Evolutionary conservation across 2,113 vertebrate species (phyloP), one percentile per base, ranked within the genome.

Genomic region (Cisticola juncidis): DNA sequence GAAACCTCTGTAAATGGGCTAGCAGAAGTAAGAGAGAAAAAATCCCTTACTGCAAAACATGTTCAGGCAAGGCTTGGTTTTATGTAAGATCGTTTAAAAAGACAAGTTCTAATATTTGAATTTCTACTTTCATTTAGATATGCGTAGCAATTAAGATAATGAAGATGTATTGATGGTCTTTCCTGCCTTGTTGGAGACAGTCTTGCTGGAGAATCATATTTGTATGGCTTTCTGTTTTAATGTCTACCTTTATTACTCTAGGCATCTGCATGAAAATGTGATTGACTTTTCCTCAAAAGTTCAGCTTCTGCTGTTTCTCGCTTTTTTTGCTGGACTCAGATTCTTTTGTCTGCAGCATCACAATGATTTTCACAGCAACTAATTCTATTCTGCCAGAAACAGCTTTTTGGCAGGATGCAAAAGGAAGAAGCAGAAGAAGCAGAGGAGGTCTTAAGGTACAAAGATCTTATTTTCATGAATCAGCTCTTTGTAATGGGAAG

Each of bases 101-200:
- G 54, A 94, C 50, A 61, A 53, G 31, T 88, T 89, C 88, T 88
- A 94, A 94, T 96, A 96, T 93, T 95, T 95, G 76, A 80, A 81
- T 93, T 96, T 96, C 82, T 94, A 36, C 79, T 95, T 94, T 96
- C 95, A 88, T 95, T 95, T 94, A 84, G 86, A 56, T 96, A 94
- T 61, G 48, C 74, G 90, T 95, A 95, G 87, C 81, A 77, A 82
- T 96, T 95, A 79, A 86, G 92, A 73, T 96, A 96, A 97, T 94
- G 81, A 91, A 93, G 95, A 95, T 95, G 73, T 96, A 94, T 93
- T 81, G 90, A 79, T 96, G 92, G 72, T 83, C 88, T 91, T 86
- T 94, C 90, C 81, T 95, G 92, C 86, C 64, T 87, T 91, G 61
- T 57, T 96, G 88, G 94, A 95, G 95, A 96, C 92, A 86, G 89